Evolutionary conservation across 2,113 vertebrate species (phyloP).

Genomic region (Ceyx melanurus): DNA sequence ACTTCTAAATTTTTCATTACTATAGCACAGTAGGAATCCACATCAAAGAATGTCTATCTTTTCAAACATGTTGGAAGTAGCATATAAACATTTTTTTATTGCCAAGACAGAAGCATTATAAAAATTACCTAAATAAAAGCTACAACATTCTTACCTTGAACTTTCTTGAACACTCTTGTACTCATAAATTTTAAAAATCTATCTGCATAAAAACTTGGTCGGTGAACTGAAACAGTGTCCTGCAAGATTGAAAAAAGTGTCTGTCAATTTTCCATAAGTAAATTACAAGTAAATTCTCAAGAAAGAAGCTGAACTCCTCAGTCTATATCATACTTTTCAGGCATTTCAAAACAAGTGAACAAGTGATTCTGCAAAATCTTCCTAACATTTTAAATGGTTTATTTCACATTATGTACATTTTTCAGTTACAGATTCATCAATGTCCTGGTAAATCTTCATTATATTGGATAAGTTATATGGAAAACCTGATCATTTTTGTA

Average conservation of each 20-base stretch:
- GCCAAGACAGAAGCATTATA: not conserved
- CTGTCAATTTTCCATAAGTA: not conserved
- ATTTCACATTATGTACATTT: not conserved
- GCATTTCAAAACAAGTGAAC: not conserved
- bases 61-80: not conserved
- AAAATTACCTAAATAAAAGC: not conserved
- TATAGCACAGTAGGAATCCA: not conserved
- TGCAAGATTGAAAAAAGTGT: slow-evolving; percentile 65
- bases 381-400: not conserved
- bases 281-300: not conserved
- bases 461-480: not conserved
- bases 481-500: not conserved
- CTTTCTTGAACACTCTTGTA: slow-evolving; percentile 93
- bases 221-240: slow-evolving; percentile 96
- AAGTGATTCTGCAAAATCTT: not conserved
- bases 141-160: slow-evolving; percentile 83
- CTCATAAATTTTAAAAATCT: slow-evolving; percentile 99
- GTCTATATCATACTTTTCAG: not conserved
- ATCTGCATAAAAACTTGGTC: slow-evolving; percentile 94
- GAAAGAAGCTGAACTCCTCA: not conserved
- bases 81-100: not conserved
- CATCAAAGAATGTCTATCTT: not conserved
- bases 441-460: not conserved
- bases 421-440: not conserved
- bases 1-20: not conserved